These are phyloP conservation scores for Corella eumyota DNA, from an alignment of 23 tunicate species.

Conservation along the genomic window DNA sequence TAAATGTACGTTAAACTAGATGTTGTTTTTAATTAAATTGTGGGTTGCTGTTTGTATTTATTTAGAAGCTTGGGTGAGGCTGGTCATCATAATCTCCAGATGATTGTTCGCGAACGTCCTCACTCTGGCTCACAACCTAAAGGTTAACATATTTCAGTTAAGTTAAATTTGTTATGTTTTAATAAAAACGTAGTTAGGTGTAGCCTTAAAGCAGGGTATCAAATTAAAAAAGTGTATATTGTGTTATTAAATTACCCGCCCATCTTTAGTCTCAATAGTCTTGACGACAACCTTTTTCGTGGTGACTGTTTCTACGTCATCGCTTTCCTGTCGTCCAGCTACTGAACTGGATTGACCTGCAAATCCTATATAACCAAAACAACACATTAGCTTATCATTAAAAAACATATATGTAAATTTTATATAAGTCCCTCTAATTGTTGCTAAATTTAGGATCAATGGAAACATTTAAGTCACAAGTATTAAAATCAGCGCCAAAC, in stretches of 20 bases:
- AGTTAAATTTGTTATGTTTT: not conserved
- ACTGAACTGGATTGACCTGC: not conserved
- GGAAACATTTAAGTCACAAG: too few relatives aligned
- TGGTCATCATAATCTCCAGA: conserved; percentile 25
- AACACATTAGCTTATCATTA: too few relatives aligned
- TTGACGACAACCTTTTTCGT: conserved; percentile 86
- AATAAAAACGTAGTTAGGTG: not conserved
- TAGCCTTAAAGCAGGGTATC: not conserved
- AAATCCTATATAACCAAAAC: too few relatives aligned
- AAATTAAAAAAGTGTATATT: not conserved
- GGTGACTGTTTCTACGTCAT: conserved; percentile 85
- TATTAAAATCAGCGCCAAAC: too few relatives aligned
- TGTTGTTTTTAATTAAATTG: too few relatives aligned
- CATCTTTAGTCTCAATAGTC: conserved; percentile 91
- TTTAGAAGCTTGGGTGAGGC: conserved; percentile 15
- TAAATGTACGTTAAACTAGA: too few relatives aligned
- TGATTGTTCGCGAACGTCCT: conserved; percentile 93
- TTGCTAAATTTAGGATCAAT: too few relatives aligned
- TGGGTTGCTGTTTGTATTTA: too few relatives aligned
- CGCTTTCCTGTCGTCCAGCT: conserved; percentile 6
- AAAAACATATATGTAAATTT: too few relatives aligned
- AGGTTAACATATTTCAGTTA: not conserved
- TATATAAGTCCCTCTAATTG: too few relatives aligned
- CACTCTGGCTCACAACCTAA: conserved; percentile 88
- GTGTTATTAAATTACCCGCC: conserved; percentile 38